These are phyloP conservation scores for Dynastes grantii DNA, from an alignment of 2,888 invertebrate genomes.

Conservation along the genomic window DNA sequence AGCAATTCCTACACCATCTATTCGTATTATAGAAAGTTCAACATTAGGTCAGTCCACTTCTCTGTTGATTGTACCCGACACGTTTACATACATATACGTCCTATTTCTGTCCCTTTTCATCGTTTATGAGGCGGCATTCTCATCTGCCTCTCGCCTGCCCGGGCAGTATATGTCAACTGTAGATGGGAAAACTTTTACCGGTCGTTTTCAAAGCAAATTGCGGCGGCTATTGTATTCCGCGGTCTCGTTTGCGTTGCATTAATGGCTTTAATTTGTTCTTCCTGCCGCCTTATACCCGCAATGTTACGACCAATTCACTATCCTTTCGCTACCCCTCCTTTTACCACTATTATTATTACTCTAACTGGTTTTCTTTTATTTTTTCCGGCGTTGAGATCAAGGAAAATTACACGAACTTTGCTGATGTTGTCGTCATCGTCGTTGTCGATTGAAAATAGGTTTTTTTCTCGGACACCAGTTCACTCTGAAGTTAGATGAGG, in stretches of 20 bases:
- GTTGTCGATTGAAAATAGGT: too few species aligned
- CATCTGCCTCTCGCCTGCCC: conserved; percentile 9
- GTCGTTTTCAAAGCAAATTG: conserved; percentile 49
- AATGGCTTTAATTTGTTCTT: conserved; percentile 52
- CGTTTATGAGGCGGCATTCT: neutral
- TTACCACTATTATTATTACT: conserved; percentile 37
- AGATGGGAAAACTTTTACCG: conserved; percentile 50
- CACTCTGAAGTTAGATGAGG: too few species aligned
- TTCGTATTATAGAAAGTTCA: conserved; percentile 16
- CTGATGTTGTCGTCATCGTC: too few species aligned
- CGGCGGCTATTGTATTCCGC: conserved; percentile 48
- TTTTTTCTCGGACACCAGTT: too few species aligned
- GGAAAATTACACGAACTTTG: neutral
- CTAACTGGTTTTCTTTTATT: conserved; percentile 22
- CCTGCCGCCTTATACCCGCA: conserved; percentile 31
- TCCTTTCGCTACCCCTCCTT: conserved; percentile 8
- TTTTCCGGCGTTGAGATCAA: neutral
- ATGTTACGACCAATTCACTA: conserved; percentile 61
- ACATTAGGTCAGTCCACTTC: conserved; percentile 21
- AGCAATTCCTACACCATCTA: neutral
- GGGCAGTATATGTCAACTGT: conserved; percentile 35
- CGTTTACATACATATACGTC: conserved; percentile 3
- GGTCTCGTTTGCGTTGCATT: conserved; percentile 48
- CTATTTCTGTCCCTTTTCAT: conserved; percentile 12
- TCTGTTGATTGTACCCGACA: conserved; percentile 17